A percentile compares a stretch with the other conserved stretches of the same genome.
phyloP scores from a whole-genome alignment of 2,888 invertebrate species.

The Oeneis ivallda region DNA sequence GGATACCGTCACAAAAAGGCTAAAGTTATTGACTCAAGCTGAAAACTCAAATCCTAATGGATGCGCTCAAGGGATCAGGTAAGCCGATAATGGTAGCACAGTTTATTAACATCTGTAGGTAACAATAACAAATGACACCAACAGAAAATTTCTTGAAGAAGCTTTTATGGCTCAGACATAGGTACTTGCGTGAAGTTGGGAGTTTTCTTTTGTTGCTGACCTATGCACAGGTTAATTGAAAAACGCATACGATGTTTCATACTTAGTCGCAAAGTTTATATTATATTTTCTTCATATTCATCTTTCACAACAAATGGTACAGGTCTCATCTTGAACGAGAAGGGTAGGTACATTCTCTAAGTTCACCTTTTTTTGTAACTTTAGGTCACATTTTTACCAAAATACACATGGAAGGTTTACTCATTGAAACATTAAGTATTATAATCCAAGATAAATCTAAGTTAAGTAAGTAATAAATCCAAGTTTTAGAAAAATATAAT shows the following conservation, averaged over 20 bases:
- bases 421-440: too few relatives aligned
- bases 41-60: slow-evolving; percentile 3
- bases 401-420: too few relatives aligned
- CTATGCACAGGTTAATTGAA: neutral
- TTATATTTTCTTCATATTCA: too few relatives aligned
- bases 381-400: too few relatives aligned
- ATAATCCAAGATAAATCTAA: too few relatives aligned
- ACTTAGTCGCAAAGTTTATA: neutral
- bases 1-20: neutral
- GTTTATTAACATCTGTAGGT: neutral
- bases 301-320: too few relatives aligned
- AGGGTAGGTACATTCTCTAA: too few relatives aligned
- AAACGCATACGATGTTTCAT: neutral
- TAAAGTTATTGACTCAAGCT: neutral
- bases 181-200: too few relatives aligned
- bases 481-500: slow-evolving; percentile 1
- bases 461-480: too few relatives aligned
- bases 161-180: too few relatives aligned
- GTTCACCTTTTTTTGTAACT: neutral
- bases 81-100: neutral
- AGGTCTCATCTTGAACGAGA: too few relatives aligned
- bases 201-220: too few relatives aligned
- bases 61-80: neutral
- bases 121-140: neutral
- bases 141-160: neutral